A percentile compares a stretch with the other conserved stretches of the same genome.
These are phyloP conservation scores for Strigamia transsilvanica DNA, from an alignment of 2,888 invertebrate genomes.

Conservation along the genomic window DNA sequence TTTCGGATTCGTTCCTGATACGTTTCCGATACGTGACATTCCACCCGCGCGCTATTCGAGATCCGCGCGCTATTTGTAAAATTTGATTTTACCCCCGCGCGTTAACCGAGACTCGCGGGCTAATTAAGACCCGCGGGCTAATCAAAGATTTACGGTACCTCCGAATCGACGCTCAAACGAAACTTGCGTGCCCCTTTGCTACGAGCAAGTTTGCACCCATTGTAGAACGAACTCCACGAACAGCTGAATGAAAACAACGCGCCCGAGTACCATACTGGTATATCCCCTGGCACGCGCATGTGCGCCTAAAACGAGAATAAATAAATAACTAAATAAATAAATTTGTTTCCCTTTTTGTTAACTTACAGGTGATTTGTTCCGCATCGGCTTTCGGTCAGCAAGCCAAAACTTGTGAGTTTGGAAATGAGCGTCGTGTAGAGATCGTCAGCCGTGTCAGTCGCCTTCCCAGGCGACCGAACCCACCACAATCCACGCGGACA, in stretches of 20 bases:
- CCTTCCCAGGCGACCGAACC: slow-evolving; percentile 96
- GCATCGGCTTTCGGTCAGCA: slow-evolving; percentile 66
- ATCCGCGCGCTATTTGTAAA: too few species aligned
- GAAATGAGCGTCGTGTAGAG: slow-evolving; percentile 84
- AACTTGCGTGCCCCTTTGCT: slow-evolving; percentile 93
- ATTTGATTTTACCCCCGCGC: too few species aligned
- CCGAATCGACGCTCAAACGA: slow-evolving; percentile 84
- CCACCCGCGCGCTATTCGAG: too few species aligned
- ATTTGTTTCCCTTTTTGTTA: not conserved
- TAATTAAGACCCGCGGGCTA: too few species aligned
- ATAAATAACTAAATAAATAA: not conserved
- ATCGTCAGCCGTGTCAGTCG: slow-evolving; percentile 79
- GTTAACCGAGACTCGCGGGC: too few species aligned
- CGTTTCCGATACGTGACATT: too few species aligned
- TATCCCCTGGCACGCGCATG: slow-evolving; percentile 95
- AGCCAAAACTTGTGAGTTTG: slow-evolving; percentile 74
- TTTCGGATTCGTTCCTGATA: too few species aligned
- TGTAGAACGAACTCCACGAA: slow-evolving; percentile 99
- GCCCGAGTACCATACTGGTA: slow-evolving; percentile 89
- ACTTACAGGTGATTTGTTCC: slow-evolving; percentile 65
- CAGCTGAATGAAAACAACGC: slow-evolving; percentile 97
- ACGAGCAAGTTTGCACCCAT: slow-evolving; percentile 95
- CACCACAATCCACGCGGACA: slow-evolving; percentile 88
- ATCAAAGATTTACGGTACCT: too few species aligned
- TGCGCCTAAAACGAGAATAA: slow-evolving; percentile 69